Base-by-base conservation (phyloP, 2,113 vertebrate genomes). In the Meleagris gallopavo region DNA sequence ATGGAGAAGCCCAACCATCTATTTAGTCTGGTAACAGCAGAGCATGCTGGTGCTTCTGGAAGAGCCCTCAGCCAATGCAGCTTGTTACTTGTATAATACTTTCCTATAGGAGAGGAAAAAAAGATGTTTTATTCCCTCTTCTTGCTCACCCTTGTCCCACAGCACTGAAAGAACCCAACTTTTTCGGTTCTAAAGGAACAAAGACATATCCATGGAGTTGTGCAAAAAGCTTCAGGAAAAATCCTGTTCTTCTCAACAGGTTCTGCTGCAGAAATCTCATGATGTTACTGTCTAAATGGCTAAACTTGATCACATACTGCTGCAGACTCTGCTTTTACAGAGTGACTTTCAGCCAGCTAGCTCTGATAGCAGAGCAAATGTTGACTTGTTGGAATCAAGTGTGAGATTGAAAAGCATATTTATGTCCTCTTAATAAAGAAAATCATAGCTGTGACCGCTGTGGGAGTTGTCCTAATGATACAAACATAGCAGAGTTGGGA, bases 11-110 rank as follows among this genome's bases (percentile, higher is more conserved):
- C 65, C 86, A 91, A 43, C 57, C 34, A 58, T 77, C 60, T 81
- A 32, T 95, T 90, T 83, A 91, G 91, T 90, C 88, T 88, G 88
- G 88, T 69, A 86, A 95, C 38, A 88, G 86, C 61, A 89, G 85
- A 83, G 79, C 93, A 32, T 75, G 87, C 72, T 72, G 48, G 65
- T 16, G 67, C 73, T 76, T 75, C 88, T 90, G 88, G 88, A 93
- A 52, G 54, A 90, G 70, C 19, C 41, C 34, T 70, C 32, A 21
- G 0, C 40, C 57, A 75, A 76, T 11, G 6, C 91, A 95, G 85
- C 69, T 96, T 79, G 69, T 71, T 25, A 2, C 36, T 91, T 40
- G 75, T 57, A 62, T 45, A 62, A 79, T 32, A 30, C 18, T 91
- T 94, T 66, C 83, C 73, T 83, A 25, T 3, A 91, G 75, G 41